Evolutionary conservation across 2,888 invertebrate species (phyloP).

Genomic region (Mythimna lalbum): DNA sequence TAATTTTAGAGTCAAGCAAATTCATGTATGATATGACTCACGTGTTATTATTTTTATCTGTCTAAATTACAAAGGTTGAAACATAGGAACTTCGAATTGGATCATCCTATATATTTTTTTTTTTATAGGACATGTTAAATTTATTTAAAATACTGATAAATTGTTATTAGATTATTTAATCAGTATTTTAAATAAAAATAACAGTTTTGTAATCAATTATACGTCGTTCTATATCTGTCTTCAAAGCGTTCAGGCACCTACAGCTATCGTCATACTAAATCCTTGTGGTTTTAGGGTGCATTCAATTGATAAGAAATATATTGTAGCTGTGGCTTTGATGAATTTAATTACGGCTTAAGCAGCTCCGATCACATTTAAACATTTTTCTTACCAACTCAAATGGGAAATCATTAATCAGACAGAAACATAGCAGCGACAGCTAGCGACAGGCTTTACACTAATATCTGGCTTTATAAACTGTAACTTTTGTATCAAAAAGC

Average conservation of each 20-base stretch:
- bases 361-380: no score
- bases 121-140: not conserved
- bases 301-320: not conserved
- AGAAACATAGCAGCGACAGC: no score
- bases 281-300: constrained; percentile 13
- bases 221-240: constrained; percentile 8
- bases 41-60: no score
- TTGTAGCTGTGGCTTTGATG: not conserved
- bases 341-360: no score
- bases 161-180: not conserved
- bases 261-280: constrained; percentile 25
- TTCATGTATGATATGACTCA: no score
- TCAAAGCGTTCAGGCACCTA: constrained; percentile 42
- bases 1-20: no score
- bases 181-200: constrained; percentile 1
- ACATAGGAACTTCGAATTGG: no score
- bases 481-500: not conserved
- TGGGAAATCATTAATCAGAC: no score
- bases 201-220: not conserved
- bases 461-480: constrained; percentile 7
- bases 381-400: no score
- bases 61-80: no score
- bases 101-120: not conserved
- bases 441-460: not conserved
- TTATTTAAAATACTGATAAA: constrained; percentile 2